These are phyloP conservation scores for Etheostoma spectabile DNA, from an alignment of 2,113 vertebrate species.

Conservation along the genomic window DNA sequence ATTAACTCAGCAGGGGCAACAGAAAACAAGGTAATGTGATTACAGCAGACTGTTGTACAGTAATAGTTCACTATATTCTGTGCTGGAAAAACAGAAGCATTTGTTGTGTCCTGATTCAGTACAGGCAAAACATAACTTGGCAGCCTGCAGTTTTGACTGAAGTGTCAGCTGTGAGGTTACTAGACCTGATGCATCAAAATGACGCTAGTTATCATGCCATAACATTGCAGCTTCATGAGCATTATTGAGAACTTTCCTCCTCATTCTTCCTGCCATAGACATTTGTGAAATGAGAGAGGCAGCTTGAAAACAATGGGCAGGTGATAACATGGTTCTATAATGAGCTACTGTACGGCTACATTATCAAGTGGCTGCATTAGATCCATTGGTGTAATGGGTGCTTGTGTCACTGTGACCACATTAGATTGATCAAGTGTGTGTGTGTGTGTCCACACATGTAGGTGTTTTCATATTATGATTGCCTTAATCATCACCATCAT, in stretches of 20 bases:
- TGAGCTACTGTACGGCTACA: neutral
- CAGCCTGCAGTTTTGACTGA: conserved; percentile 62
- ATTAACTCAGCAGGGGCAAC: conserved; percentile 27
- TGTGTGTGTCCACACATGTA: conserved; percentile 33
- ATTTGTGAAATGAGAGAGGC: neutral
- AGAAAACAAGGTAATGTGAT: conserved; percentile 25
- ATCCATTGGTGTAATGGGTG: conserved; percentile 23
- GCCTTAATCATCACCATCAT: conserved; percentile 48
- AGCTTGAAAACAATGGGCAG: conserved; percentile 12
- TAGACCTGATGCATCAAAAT: conserved; percentile 8
- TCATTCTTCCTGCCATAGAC: neutral
- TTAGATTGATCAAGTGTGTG: conserved; percentile 5
- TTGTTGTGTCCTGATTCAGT: conserved; percentile 40
- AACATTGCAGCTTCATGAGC: neutral
- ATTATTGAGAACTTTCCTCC: neutral
- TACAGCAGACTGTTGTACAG: conserved; percentile 19
- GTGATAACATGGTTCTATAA: conserved; percentile 11
- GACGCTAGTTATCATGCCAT: neutral
- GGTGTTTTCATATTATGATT: conserved; percentile 44
- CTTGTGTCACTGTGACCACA: conserved; percentile 41
- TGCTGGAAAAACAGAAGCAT: conserved; percentile 24
- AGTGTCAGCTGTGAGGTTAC: conserved; percentile 61
- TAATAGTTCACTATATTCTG: conserved; percentile 22
- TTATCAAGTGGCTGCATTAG: conserved; percentile 19
- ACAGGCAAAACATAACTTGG: conserved; percentile 38